Evolutionary conservation across 2,888 invertebrate species (phyloP).

Genomic region (Leptopilina myrica): DNA sequence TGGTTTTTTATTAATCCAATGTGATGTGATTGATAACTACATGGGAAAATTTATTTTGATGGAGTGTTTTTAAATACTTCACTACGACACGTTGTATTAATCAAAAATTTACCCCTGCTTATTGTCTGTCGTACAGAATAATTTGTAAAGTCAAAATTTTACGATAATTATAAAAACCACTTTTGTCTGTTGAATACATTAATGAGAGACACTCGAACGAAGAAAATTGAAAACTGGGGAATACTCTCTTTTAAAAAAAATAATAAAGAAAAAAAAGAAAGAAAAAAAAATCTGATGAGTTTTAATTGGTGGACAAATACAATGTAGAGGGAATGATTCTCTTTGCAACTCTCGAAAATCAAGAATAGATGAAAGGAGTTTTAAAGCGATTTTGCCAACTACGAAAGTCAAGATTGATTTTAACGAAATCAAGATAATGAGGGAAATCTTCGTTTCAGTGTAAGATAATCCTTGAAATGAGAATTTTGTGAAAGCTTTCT

Average conservation of each 20-base stretch:
- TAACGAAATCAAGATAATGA: conserved; percentile 31
- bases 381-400: conserved; percentile 1
- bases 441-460: conserved; percentile 11
- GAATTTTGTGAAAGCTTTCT: conserved; percentile 23
- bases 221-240: not conserved
- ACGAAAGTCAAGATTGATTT: not conserved
- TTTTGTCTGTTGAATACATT: conserved; percentile 9
- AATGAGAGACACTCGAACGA: not conserved
- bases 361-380: conserved; percentile 23
- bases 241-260: too few species aligned
- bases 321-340: not conserved
- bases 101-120: too few species aligned
- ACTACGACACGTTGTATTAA: too few species aligned
- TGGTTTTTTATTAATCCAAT: too few species aligned
- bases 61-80: too few species aligned
- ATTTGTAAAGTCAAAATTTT: not conserved
- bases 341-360: not conserved
- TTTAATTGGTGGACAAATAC: conserved; percentile 30
- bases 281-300: not conserved
- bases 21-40: too few species aligned
- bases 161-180: not conserved
- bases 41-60: too few species aligned
- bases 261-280: too few species aligned
- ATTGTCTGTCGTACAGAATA: too few species aligned
- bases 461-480: conserved; percentile 28